phyloP scores from a whole-genome alignment of 1,140 invertebrate genomes.

The Pristionchus pacificus region DNA sequence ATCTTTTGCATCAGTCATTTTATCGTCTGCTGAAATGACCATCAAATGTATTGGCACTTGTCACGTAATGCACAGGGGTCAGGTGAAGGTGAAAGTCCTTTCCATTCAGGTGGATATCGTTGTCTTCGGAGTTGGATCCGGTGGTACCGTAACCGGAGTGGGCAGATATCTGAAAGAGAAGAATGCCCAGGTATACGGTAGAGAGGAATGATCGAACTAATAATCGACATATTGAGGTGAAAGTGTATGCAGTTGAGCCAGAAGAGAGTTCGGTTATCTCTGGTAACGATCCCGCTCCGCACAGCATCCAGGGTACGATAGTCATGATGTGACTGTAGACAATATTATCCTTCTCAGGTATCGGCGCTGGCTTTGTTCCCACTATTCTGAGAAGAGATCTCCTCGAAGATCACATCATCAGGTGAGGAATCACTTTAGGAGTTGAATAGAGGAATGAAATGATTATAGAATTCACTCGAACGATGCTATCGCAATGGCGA shows the following conservation, averaged over 20 bases:
- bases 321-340: too few species aligned
- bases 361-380: slow-evolving; percentile 34
- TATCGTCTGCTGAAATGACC: background rate
- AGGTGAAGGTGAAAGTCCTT: too few species aligned
- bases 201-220: background rate
- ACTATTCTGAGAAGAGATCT: slow-evolving; percentile 21
- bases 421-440: too few species aligned
- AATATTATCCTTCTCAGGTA: too few species aligned
- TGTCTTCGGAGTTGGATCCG: slow-evolving; percentile 36
- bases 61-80: too few species aligned
- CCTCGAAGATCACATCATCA: too few species aligned
- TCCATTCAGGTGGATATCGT: slow-evolving; percentile 7
- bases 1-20: too few species aligned
- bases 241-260: slow-evolving; percentile 44
- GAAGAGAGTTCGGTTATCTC: slow-evolving; percentile 46
- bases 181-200: slow-evolving; percentile 31
- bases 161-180: slow-evolving; percentile 35
- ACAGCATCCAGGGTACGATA: slow-evolving; percentile 54
- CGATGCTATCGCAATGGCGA: slow-evolving; percentile 54
- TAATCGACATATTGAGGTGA: too few species aligned
- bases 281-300: slow-evolving; percentile 40
- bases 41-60: too few species aligned
- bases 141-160: slow-evolving; percentile 36
- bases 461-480: slow-evolving; percentile 48
- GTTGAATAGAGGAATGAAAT: slow-evolving; percentile 33